Percentiles rank a stretch among this genome's conserved stretches.
Evolutionary conservation across 2,888 invertebrate species (phyloP).

Genomic region (Tetanocera ferruginea): DNA sequence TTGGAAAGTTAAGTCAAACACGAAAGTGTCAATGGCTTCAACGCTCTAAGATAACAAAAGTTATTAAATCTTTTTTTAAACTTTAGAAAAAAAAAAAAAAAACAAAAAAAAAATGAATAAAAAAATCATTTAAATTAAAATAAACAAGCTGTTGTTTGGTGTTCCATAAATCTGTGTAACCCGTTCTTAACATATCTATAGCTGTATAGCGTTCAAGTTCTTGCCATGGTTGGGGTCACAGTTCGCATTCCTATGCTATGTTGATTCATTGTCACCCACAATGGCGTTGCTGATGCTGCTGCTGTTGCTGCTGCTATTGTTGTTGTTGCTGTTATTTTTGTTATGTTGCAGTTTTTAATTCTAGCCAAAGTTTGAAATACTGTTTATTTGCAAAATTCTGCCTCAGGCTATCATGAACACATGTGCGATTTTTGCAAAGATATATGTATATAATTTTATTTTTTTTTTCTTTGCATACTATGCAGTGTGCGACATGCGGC

Average conservation of each 20-base stretch:
- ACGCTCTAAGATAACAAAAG: background rate
- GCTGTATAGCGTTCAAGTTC: background rate
- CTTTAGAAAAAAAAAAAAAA: background rate
- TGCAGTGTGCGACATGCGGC: background rate
- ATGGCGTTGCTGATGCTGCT: background rate
- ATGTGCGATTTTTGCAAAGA: constrained; percentile 4
- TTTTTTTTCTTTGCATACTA: background rate
- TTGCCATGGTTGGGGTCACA: constrained; percentile 16
- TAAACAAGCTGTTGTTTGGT: background rate
- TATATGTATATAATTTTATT: background rate
- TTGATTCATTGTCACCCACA: constrained; percentile 40
- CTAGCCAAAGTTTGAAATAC: background rate
- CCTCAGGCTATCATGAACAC: constrained; percentile 39
- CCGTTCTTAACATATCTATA: constrained; percentile 1
- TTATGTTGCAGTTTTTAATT: background rate
- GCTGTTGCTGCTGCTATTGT: background rate
- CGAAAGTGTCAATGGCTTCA: background rate
- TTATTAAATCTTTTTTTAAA: too few relatives aligned
- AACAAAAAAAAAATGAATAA: background rate
- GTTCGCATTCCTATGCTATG: constrained; percentile 33
- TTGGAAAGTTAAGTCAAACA: background rate
- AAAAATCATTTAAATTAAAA: background rate
- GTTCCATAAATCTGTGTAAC: background rate
- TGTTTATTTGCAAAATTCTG: constrained; percentile 32
- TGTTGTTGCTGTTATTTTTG: background rate